These are phyloP conservation scores for Episyrphus balteatus DNA, from an alignment of 1,140 invertebrate species.

Conservation along the genomic window DNA sequence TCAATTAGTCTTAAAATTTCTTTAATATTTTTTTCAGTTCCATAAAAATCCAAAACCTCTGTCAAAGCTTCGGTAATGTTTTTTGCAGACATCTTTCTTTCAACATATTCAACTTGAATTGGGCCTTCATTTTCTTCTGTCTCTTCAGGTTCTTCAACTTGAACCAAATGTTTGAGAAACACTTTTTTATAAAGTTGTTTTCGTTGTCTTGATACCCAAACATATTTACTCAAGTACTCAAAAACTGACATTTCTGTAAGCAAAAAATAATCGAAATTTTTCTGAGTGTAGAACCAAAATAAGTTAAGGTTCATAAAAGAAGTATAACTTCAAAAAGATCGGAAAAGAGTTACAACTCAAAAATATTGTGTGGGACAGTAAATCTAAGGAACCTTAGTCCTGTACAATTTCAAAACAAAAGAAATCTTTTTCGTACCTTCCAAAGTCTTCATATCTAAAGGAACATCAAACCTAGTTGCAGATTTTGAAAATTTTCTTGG, in stretches of 20 bases:
- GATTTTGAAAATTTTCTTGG: slow-evolving; percentile 50
- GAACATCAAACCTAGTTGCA: slow-evolving; percentile 50
- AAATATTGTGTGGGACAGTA: no score
- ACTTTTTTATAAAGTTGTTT: slow-evolving; percentile 43
- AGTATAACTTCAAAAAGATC: no score
- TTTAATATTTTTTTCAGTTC: slow-evolving; percentile 22
- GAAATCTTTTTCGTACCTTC: slow-evolving; percentile 30
- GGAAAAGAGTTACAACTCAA: no score
- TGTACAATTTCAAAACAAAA: neutral
- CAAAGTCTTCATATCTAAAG: slow-evolving; percentile 43
- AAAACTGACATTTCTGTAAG: slow-evolving; percentile 43
- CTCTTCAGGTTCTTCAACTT: slow-evolving; percentile 15
- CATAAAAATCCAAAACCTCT: slow-evolving; percentile 33
- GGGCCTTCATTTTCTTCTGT: slow-evolving; percentile 13
- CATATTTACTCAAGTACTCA: slow-evolving; percentile 46
- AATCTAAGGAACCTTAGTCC: neutral
- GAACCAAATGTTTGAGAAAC: slow-evolving; percentile 24
- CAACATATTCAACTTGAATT: slow-evolving; percentile 18
- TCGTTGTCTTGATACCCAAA: slow-evolving; percentile 44
- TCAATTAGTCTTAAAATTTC: slow-evolving; percentile 15
- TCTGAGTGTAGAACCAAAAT: neutral
- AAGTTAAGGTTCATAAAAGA: no score
- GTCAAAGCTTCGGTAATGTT: slow-evolving; percentile 24
- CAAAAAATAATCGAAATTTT: slow-evolving; percentile 1
- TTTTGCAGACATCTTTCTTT: slow-evolving; percentile 21